Base-by-base conservation (phyloP, 2,888 invertebrate genomes). In the Bruchidius siliquastri region DNA sequence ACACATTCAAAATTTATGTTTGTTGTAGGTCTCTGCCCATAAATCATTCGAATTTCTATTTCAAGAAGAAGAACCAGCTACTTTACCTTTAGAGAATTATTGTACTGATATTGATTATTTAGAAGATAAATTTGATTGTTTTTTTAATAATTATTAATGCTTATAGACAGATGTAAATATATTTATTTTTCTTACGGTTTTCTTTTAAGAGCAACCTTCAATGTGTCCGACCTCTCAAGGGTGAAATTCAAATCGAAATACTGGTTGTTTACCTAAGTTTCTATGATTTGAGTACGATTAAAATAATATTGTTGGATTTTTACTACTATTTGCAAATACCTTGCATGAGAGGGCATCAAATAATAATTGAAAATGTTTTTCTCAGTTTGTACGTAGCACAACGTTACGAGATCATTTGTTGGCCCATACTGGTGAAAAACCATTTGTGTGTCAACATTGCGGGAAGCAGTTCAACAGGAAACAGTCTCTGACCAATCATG, bases 361-460 rank as follows among this genome's bases (percentile, higher is more conserved):
- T 2, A 26, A 26, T 2, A 4, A 26, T 4, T 26, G 26, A 8
- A 8, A 49, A 49, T 49, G 13, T 49, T 49, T 49, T 49, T 13
- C 75, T 80, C 49, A 49, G 67, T 83, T 83, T 73, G 81, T 82
- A 3, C 80, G 82, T 73, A 81, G 82, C 13, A 78, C 82, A 10
- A 82, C 83, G 0, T 77, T 80, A 71, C 79, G 82, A 68, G 82
- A 82, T 26, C 83, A 83, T 72, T 79, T 81, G 76, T 76, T 82
- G 70, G 82, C 81, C 13, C 83, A 83, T 72, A 76, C 78, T 21
- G 78, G 80, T 30, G 78, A 82, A 72, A 82, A 81, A 70, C 82
- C 81, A 8, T 82, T 80, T 74, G 79, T 79, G 74, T 82, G 82
- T 69, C 80, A 80, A 72, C 80, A 82, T 72, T 82, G 82, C 67